Evolutionary conservation across 2,113 vertebrate species (phyloP), one percentile per base, ranked within the genome.

Genomic region (Halichoeres trimaculatus): DNA sequence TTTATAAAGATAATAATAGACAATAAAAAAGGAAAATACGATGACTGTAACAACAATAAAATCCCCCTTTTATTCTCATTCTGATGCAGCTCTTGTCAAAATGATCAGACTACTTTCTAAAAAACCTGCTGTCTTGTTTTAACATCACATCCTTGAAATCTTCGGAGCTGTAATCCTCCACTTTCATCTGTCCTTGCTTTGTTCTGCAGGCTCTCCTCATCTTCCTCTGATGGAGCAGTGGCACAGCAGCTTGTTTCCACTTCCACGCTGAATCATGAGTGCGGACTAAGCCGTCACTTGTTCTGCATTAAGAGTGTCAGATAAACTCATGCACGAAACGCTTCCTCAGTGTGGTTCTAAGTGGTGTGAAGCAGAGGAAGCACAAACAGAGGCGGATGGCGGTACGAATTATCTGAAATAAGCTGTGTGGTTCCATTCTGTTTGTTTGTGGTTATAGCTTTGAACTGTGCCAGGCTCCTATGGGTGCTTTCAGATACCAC

Each of bases 371-470:
- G 65, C 52, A 24, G 68, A 60, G 54, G 51, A 71, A 60, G 61
- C n/a, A 22, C 10, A 14, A 52, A 16, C 60, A 13, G 51, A 47
- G 57, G 35, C 9, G 45, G 12, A 68, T 26, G 47, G 71, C 76
- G 11, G 50, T 36, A 5, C 50, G 55, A 85, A 87, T 76, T 34
- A 86, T 83, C 36, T 19, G 51, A 59, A 76, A 80, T 75, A 70
- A 81, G 72, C 74, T 62, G 48, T 34, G 77, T 48, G 81, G 81
- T 79, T 86, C 69, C 72, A 54, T 85, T 76, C 82, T 74, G 87
- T 80, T 85, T 88, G 78, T 84, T 83, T 79, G 87, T 85, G 85
- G 63, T 77, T 80, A 74, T 23, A 22, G 84, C 80, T 88, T 84
- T 86, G 81, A 88, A 88, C 62, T 48, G 78, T 14, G 70, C 68